phyloP scores from a whole-genome alignment of 2,113 vertebrate genomes.

The Eidolon helvum region DNA sequence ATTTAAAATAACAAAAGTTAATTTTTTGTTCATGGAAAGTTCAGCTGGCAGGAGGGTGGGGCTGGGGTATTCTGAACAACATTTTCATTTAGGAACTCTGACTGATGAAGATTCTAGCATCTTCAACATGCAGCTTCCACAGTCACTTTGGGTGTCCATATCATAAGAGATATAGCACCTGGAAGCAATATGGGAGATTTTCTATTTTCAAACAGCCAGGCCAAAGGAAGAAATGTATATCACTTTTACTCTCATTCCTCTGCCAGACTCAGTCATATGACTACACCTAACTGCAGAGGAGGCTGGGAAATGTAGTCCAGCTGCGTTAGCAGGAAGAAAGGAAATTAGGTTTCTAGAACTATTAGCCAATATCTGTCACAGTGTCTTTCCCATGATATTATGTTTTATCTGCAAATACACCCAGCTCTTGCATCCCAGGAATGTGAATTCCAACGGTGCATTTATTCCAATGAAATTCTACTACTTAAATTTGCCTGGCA shows the following conservation, averaged over 20 bases:
- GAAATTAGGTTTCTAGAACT: background rate
- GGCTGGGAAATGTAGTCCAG: background rate
- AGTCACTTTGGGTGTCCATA: background rate
- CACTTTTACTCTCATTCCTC: background rate
- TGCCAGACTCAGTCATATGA: background rate
- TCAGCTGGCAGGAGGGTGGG: background rate
- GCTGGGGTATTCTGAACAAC: background rate
- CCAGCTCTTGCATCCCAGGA: background rate
- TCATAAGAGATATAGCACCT: background rate
- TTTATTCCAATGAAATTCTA: constrained; percentile 16
- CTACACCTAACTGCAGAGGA: background rate
- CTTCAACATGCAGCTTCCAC: background rate
- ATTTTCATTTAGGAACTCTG: background rate
- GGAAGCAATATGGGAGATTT: background rate
- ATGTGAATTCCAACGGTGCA: background rate
- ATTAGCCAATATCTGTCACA: background rate
- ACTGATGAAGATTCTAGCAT: background rate
- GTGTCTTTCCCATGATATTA: background rate
- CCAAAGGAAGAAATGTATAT: background rate
- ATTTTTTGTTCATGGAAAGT: background rate
- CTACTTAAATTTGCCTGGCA: background rate
- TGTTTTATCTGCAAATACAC: constrained; percentile 5
- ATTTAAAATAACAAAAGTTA: background rate
- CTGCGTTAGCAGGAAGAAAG: background rate
- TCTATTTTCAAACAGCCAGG: background rate